These are phyloP conservation scores for Leucosticte australis DNA, from an alignment of 2,113 vertebrate species.

Conservation along the genomic window DNA sequence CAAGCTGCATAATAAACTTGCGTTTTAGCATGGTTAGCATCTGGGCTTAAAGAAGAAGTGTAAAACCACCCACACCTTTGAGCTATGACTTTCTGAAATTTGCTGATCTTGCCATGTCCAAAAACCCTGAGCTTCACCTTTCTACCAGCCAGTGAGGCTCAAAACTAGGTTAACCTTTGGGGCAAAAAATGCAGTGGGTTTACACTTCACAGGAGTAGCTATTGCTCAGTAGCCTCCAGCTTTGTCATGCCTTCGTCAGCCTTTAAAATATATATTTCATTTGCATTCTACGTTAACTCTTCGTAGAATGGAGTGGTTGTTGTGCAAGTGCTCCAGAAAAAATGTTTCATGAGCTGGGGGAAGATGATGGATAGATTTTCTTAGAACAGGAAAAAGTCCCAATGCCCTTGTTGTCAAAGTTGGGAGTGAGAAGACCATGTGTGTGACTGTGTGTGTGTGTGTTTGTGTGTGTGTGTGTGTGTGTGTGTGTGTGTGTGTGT, in stretches of 20 bases:
- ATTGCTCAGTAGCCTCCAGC: background rate
- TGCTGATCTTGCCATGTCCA: background rate
- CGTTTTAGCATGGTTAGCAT: constrained; percentile 23
- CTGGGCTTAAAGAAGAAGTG: background rate
- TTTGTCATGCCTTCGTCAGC: background rate
- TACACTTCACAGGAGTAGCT: background rate
- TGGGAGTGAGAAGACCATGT: background rate
- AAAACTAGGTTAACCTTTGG: background rate
- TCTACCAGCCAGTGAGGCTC: background rate
- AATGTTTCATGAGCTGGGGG: background rate
- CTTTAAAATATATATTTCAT: background rate
- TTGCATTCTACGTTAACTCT: background rate
- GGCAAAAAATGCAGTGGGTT: background rate
- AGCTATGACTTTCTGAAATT: background rate
- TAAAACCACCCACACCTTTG: background rate
- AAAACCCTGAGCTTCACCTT: background rate
- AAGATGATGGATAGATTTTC: background rate
- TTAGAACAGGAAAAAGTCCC: background rate
- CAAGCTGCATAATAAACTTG: background rate
- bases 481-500: background rate
- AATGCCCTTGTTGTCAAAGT: background rate
- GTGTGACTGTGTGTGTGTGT: background rate
- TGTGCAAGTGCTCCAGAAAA: background rate
- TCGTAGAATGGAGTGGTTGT: background rate
- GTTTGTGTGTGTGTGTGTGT: background rate